These are phyloP conservation scores for Ferrisia virgata DNA, from an alignment of 2,888 invertebrate species.

Conservation along the genomic window DNA sequence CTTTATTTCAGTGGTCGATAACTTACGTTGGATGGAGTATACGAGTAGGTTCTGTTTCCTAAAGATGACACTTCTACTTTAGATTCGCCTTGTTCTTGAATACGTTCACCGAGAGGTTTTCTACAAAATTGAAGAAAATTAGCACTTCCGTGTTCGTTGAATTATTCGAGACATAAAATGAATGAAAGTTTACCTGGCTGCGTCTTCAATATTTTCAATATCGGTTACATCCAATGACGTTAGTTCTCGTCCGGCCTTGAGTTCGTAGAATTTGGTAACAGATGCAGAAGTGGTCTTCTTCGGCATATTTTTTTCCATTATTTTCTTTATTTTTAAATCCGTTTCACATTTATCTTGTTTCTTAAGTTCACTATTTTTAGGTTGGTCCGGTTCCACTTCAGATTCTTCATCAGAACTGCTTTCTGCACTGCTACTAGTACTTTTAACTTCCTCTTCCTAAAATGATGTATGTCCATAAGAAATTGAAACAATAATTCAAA, in stretches of 20 bases:
- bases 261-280: constrained; percentile 61
- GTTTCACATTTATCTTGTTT: constrained; percentile 43
- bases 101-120: constrained; percentile 69
- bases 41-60: constrained; percentile 78
- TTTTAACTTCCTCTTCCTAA: constrained; percentile 53
- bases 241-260: constrained; percentile 63
- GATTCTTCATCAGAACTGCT: constrained; percentile 76
- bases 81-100: constrained; percentile 61
- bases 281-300: constrained; percentile 50
- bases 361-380: constrained; percentile 51
- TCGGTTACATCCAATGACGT: constrained; percentile 51
- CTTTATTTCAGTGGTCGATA: neutral
- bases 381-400: constrained; percentile 73
- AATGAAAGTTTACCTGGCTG: constrained; percentile 7
- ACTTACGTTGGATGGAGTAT: constrained; percentile 61
- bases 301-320: constrained; percentile 51
- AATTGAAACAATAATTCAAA: constrained; percentile 48
- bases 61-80: constrained; percentile 60
- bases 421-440: constrained; percentile 52
- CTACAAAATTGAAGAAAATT: constrained; percentile 56
- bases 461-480: constrained; percentile 52
- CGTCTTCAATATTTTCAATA: constrained; percentile 6
- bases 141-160: neutral
- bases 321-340: constrained; percentile 52
- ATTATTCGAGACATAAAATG: neutral